Conservation (phyloP, 2,113 vertebrate species). For the Tragelaphus imberbis region DNA sequence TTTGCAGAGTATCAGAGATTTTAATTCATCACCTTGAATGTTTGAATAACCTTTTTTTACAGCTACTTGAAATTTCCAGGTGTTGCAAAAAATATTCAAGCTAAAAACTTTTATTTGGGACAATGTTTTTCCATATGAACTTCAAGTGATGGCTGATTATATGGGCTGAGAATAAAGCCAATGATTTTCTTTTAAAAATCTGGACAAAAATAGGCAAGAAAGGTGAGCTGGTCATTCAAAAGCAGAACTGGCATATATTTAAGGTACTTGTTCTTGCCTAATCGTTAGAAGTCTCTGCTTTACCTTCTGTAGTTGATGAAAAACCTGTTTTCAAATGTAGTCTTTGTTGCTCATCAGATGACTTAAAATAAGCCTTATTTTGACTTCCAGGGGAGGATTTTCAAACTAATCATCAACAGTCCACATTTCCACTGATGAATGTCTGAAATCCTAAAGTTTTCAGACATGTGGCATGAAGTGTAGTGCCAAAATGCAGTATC, state of each 20-base stretch:
- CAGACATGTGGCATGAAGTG: constrained; percentile 36
- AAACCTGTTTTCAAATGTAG: background rate
- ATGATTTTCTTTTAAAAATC: background rate
- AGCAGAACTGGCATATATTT: background rate
- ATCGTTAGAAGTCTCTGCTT: background rate
- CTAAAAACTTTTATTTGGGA: background rate
- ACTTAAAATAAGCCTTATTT: constrained; percentile 45
- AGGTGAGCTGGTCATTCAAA: background rate
- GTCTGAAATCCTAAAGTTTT: constrained; percentile 55
- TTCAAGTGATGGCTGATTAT: background rate
- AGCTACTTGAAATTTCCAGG: background rate
- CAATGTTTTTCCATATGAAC: background rate
- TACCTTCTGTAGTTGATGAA: constrained; percentile 12
- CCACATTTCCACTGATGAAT: constrained; percentile 47
- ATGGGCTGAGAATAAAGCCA: background rate
- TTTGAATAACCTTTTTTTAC: background rate
- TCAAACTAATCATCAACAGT: constrained; percentile 23
- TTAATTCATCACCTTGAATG: background rate
- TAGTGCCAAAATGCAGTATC: constrained; percentile 52
- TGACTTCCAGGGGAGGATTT: constrained; percentile 18
- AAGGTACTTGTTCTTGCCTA: background rate
- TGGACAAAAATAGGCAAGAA: background rate
- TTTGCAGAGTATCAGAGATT: background rate
- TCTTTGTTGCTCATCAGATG: background rate
- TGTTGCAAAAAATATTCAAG: background rate